phyloP scores from a whole-genome alignment of 2,113 vertebrate genomes.

The Gymnorhina tibicen region DNA sequence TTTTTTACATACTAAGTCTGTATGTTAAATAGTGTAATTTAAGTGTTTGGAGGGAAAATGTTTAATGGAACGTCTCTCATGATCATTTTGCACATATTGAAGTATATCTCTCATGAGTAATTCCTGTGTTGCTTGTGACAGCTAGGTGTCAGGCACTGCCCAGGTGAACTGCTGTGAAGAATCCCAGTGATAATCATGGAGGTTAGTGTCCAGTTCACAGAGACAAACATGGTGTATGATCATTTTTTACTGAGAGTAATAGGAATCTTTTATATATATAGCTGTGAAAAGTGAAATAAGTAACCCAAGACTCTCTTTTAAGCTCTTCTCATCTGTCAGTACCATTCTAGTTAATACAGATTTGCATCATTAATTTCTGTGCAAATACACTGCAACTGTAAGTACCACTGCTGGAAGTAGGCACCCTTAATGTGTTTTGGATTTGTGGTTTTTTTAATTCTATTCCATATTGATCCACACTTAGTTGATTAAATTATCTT shows the following conservation, averaged over 20 bases:
- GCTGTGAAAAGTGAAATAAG: background rate
- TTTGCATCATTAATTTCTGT: background rate
- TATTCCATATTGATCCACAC: background rate
- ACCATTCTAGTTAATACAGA: background rate
- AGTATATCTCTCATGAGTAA: background rate
- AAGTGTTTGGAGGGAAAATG: background rate
- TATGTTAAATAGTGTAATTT: background rate
- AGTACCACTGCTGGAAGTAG: background rate
- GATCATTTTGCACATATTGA: background rate
- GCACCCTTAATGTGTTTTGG: background rate
- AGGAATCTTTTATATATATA: background rate
- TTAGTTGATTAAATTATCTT: background rate
- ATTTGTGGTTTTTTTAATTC: background rate
- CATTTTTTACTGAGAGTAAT: background rate
- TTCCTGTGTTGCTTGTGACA: background rate
- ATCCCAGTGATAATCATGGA: constrained; percentile 34
- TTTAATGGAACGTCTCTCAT: background rate
- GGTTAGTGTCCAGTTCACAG: background rate
- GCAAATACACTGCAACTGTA: background rate
- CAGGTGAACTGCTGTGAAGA: constrained; percentile 43
- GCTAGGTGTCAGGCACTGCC: background rate
- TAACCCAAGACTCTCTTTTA: background rate
- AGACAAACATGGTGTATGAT: background rate
- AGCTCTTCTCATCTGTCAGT: background rate
- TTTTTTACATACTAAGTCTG: background rate